Evolutionary conservation across 2,888 invertebrate genomes (phyloP).

Genomic region (Caenorhabditis sulstoni): DNA sequence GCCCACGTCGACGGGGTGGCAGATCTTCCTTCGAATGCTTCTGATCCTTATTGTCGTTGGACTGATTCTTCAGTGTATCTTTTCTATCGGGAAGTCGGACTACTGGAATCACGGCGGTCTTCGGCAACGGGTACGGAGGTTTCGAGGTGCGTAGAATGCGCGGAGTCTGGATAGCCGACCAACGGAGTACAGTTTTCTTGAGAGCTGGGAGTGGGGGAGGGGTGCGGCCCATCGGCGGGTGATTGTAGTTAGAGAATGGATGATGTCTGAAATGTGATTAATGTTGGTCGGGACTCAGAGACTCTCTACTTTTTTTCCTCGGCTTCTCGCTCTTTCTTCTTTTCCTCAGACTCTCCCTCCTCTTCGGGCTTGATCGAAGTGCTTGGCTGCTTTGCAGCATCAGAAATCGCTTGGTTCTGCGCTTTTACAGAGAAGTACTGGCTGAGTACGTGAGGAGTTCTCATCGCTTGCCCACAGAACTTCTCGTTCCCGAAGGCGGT

Average conservation of each 20-base stretch:
- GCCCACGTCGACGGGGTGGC: slow-evolving; percentile 17
- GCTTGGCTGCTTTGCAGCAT: not conserved
- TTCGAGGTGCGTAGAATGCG: slow-evolving; percentile 24
- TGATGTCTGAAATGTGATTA: slow-evolving; percentile 22
- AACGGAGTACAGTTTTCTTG: slow-evolving; percentile 39
- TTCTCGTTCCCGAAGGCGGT: slow-evolving; percentile 41
- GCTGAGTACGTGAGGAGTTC: slow-evolving; percentile 43
- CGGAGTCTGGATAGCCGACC: slow-evolving; percentile 27
- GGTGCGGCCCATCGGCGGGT: not conserved
- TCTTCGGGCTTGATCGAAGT: not conserved
- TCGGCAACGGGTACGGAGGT: slow-evolving; percentile 4
- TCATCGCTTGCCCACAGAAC: slow-evolving; percentile 47
- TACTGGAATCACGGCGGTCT: slow-evolving; percentile 34
- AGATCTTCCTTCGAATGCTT: too few relatives aligned
- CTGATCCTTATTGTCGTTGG: too few relatives aligned
- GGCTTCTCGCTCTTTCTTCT: too few relatives aligned
- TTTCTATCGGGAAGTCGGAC: slow-evolving; percentile 7
- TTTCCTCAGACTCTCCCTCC: slow-evolving; percentile 5
- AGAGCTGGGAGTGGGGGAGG: not conserved
- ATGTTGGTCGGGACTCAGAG: not conserved
- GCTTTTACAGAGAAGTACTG: slow-evolving; percentile 45
- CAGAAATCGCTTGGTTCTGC: not conserved
- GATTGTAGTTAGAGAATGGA: slow-evolving; percentile 17
- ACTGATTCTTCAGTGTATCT: too few relatives aligned
- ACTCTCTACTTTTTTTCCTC: slow-evolving; percentile 2